A percentile compares a stretch with the other conserved stretches of the same genome.
These are phyloP conservation scores for Margarornis squamiger DNA, from an alignment of 2,797 vertebrate species.

Conservation along the genomic window DNA sequence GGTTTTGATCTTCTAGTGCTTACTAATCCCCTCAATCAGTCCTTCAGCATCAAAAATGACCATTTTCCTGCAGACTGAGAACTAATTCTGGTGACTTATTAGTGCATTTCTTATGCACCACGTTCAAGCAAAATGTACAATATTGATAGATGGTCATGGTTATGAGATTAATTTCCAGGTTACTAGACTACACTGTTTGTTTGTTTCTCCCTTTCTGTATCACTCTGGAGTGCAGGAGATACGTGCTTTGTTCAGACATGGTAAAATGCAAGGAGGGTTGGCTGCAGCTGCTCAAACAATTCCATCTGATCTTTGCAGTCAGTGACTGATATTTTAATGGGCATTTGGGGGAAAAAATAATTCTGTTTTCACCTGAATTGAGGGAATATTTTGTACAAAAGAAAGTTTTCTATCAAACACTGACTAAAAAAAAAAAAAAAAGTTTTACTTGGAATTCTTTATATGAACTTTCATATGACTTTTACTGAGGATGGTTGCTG, in stretches of 20 bases:
- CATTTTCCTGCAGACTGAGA: neutral
- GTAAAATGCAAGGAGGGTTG: neutral
- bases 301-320: neutral
- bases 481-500: neutral
- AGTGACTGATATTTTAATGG: neutral
- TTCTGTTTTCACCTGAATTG: neutral
- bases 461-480: neutral
- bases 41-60: neutral
- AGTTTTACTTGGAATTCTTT: neutral
- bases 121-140: neutral
- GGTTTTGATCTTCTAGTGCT: neutral
- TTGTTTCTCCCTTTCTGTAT: neutral
- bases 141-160: neutral
- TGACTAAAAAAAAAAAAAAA: neutral
- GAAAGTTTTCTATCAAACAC: neutral
- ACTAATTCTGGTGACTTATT: neutral
- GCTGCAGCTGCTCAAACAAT: neutral
- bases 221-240: neutral
- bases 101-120: neutral
- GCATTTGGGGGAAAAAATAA: neutral
- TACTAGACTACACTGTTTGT: neutral
- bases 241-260: accelerated
- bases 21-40: neutral
- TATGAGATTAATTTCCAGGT: neutral
- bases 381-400: neutral